Evolutionary conservation across 2,797 vertebrate genomes (phyloP).

Genomic region (Muscicapa striata): DNA sequence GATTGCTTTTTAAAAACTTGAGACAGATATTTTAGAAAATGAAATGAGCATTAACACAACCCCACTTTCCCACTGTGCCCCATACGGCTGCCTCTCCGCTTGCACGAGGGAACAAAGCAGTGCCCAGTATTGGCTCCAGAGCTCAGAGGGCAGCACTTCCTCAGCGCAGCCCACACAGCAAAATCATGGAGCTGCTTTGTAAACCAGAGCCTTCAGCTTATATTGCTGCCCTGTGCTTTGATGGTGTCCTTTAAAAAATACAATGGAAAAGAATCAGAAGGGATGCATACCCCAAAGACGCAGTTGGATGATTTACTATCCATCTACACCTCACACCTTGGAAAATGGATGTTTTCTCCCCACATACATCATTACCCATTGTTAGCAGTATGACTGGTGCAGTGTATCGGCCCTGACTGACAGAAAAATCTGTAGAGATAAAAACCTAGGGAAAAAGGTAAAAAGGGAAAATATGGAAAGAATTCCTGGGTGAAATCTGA

Average conservation of each 20-base stretch:
- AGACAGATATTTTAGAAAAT: not conserved
- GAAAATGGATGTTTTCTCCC: not conserved
- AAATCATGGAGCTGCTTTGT: not conserved
- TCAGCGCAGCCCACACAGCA: not conserved
- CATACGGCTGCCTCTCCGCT: not conserved
- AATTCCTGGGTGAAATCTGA: not conserved
- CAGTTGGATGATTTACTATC: not conserved
- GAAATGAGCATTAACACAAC: not conserved
- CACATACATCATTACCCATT: not conserved
- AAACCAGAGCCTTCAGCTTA: not conserved
- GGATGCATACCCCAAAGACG: rapidly evolving
- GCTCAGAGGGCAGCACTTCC: not conserved
- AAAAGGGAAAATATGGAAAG: not conserved
- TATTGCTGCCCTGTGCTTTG: not conserved
- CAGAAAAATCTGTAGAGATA: not conserved
- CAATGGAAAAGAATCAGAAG: not conserved
- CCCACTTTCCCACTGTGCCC: not conserved
- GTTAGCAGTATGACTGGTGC: not conserved
- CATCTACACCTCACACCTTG: not conserved
- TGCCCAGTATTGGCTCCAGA: rapidly evolving
- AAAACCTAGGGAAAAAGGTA: not conserved
- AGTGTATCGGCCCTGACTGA: not conserved
- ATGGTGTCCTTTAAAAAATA: not conserved
- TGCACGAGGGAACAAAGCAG: rapidly evolving
- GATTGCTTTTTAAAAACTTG: not conserved